phyloP scores from a whole-genome alignment of 2,797 vertebrate genomes.

The Mus minutoides region DNA sequence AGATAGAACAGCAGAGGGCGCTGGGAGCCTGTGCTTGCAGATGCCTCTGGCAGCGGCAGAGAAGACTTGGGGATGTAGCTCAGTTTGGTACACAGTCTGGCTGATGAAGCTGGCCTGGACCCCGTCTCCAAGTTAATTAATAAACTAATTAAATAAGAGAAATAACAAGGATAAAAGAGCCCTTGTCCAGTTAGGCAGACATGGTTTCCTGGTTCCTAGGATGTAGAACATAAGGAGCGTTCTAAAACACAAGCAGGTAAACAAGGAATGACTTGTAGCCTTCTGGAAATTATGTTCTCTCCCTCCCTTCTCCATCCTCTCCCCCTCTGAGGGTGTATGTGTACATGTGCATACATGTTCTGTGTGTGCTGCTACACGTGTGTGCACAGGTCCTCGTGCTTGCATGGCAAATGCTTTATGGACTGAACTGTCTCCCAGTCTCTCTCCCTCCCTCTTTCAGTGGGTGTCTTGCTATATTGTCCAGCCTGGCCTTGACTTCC shows the following conservation, averaged over 20 bases:
- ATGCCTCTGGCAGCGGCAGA: background rate
- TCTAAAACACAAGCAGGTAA: background rate
- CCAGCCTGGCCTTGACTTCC: background rate
- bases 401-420: background rate
- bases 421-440: background rate
- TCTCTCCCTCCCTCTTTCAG: background rate
- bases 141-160: background rate
- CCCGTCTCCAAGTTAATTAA: background rate
- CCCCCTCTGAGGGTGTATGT: background rate
- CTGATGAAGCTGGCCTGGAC: background rate
- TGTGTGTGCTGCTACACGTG: background rate
- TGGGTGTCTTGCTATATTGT: background rate
- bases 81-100: background rate
- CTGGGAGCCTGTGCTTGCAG: constrained; percentile 19
- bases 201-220: background rate
- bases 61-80: background rate
- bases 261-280: background rate
- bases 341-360: background rate
- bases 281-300: constrained; percentile 5
- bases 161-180: background rate
- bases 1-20: constrained; percentile 73
- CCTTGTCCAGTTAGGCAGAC: background rate
- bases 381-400: background rate
- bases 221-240: background rate
- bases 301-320: background rate